Percentiles rank a stretch among this genome's conserved stretches.
phyloP scores from a whole-genome alignment of 2,888 invertebrate species.

The Agonopterix heracliana region DNA sequence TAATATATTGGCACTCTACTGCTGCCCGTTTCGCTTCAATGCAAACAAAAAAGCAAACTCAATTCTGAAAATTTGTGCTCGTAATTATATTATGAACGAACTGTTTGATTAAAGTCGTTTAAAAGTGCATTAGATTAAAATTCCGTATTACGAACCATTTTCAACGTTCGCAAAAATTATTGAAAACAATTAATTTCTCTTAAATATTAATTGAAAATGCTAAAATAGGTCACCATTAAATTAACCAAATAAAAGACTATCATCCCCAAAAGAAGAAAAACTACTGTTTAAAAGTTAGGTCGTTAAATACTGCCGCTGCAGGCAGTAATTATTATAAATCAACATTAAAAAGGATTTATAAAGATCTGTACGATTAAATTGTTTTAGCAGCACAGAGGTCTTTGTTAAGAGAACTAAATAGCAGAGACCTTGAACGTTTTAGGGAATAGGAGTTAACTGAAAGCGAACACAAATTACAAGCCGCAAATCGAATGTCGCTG shows the following conservation, averaged over 20 bases:
- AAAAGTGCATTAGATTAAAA: constrained; percentile 5
- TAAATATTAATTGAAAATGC: no score
- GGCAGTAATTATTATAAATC: not conserved
- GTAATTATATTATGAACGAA: constrained; percentile 31
- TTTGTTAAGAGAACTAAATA: no score
- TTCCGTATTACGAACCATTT: no score
- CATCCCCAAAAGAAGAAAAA: constrained; percentile 11
- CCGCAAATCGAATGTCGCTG: constrained; percentile 40
- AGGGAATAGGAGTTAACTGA: not conserved
- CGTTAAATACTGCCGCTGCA: constrained; percentile 6
- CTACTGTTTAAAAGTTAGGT: constrained; percentile 7
- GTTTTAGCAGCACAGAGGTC: no score
- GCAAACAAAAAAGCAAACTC: constrained; percentile 39
- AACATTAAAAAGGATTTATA: constrained; percentile 1
- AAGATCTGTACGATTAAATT: not conserved
- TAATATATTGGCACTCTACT: constrained; percentile 55
- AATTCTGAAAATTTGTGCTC: constrained; percentile 31
- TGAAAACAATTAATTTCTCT: no score
- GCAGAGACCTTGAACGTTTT: no score
- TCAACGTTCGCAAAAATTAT: no score
- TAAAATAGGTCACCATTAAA: constrained; percentile 14
- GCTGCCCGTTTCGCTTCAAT: constrained; percentile 35
- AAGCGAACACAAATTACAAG: constrained; percentile 36
- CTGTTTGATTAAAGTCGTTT: constrained; percentile 28
- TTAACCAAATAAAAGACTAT: constrained; percentile 10